Evolutionary conservation across 2,797 vertebrate genomes (phyloP), one percentile per base, ranked within the genome.

Genomic region (Mycteria americana): DNA sequence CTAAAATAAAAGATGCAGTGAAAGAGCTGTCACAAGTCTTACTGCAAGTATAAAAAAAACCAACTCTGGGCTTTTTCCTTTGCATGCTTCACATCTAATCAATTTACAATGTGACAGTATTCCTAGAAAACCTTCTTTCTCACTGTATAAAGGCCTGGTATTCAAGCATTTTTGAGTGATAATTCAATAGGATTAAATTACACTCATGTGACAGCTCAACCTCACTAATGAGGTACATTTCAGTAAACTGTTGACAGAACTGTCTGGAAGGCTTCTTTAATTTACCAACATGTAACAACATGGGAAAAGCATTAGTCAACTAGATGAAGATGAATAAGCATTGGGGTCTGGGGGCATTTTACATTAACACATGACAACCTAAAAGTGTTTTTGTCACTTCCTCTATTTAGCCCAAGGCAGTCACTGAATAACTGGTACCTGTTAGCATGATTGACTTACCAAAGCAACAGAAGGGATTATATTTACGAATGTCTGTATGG

Each of bases 181-280:
- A 98, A 98, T 98, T 98, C 98, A 98, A 96, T 97, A 95, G 98
- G 97, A 98, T 98, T 98, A 98, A 98, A 98, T 98, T 98, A 97
- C 94, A 97, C 94, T 95, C 94, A 75, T 97, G 96, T 97, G 98
- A 97, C 98, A 98, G 97, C 96, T 98, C 94, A 97, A 86, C 97
- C 96, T 97, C 97, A 96, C 98, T 98, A 98, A 99, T 98, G 98
- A 98, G 98, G 96, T 97, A 95, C 97, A 93, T 98, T 98, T 98
- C 97, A 97, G 98, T 98, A 98, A 98, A 98, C 97, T 98, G 98
- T 99, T 98, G 98, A 98, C 98, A 98, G 98, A 98, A 97, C 95
- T 98, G 98, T 98, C 98, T 97, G 97, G 96, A 97, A 97, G 97
- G 92, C 94, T 98, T 97, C 98, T 98, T 98, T 99, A 98, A 99